These are phyloP conservation scores for Albula glossodonta DNA, from an alignment of 2,113 vertebrate genomes.

Conservation along the genomic window DNA sequence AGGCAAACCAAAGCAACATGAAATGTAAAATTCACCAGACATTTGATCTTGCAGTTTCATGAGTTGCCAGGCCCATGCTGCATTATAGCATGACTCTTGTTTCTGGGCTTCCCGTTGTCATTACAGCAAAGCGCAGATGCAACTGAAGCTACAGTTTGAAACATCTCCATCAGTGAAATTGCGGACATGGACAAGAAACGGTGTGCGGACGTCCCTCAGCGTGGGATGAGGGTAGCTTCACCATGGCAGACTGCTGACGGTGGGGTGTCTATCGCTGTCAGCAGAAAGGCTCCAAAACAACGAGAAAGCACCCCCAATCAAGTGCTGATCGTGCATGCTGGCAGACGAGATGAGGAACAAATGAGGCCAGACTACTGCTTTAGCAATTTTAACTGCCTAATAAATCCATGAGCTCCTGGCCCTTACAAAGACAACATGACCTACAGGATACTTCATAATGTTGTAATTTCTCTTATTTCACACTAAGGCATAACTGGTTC, in stretches of 20 bases:
- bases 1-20: neutral
- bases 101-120: neutral
- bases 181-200: neutral
- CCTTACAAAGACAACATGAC: no score
- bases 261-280: slow-evolving; percentile 54
- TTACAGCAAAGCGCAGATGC: neutral
- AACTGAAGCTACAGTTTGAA: neutral
- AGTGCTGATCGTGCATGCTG: slow-evolving; percentile 36
- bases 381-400: neutral
- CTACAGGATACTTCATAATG: no score
- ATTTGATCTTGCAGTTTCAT: neutral
- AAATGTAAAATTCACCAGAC: neutral
- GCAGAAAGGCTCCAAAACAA: slow-evolving; percentile 51
- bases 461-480: no score
- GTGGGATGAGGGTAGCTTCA: slow-evolving; percentile 38
- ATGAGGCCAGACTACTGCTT: neutral
- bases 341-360: slow-evolving; percentile 6
- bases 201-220: neutral
- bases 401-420: neutral
- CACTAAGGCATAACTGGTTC: no score
- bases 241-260: slow-evolving; percentile 61
- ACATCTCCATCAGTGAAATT: neutral
- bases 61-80: neutral
- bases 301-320: slow-evolving; percentile 40
- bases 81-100: neutral